A percentile compares a stretch with the other conserved stretches of the same genome.
phyloP scores from a whole-genome alignment of 2,797 vertebrate genomes.

The Syngnathus rostellatus region DNA sequence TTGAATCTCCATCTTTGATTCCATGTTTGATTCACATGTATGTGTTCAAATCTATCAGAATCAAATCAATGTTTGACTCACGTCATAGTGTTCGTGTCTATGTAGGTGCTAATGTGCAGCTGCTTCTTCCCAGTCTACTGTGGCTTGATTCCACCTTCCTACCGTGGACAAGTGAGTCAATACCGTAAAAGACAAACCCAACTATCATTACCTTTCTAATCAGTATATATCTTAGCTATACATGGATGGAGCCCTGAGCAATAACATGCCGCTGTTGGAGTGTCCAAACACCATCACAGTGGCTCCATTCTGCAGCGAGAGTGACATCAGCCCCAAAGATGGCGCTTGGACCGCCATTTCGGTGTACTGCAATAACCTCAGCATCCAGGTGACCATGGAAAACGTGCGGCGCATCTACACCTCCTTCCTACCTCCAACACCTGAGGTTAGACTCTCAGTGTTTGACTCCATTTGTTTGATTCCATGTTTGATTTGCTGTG shows the following conservation, averaged over 20 bases:
- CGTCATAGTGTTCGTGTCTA: conserved; percentile 10
- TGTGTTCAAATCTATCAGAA: background rate
- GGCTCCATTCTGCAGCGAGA: conserved; percentile 84
- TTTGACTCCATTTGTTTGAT: background rate
- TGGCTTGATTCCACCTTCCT: conserved; percentile 79
- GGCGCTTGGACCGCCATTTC: conserved; percentile 72
- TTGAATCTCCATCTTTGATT: background rate
- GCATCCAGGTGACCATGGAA: conserved; percentile 69
- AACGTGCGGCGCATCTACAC: conserved; percentile 73
- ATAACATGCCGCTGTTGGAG: conserved; percentile 75
- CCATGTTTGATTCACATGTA: background rate
- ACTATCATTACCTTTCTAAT: background rate
- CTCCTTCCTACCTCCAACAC: conserved; percentile 71
- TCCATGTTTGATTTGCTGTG: background rate
- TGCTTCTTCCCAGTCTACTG: conserved; percentile 82
- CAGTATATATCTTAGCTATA: conserved; percentile 65
- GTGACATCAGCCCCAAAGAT: conserved; percentile 82
- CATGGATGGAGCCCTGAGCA: conserved; percentile 80
- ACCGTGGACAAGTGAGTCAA: conserved; percentile 81
- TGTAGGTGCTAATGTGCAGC: conserved; percentile 82
- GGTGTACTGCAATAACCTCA: conserved; percentile 67
- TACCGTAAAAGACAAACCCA: background rate
- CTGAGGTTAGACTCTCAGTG: conserved; percentile 61
- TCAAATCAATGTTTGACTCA: background rate
- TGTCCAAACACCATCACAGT: conserved; percentile 80